phyloP scores from a whole-genome alignment of 64 coral and sea anemone species.

The Porites australiensis region DNA sequence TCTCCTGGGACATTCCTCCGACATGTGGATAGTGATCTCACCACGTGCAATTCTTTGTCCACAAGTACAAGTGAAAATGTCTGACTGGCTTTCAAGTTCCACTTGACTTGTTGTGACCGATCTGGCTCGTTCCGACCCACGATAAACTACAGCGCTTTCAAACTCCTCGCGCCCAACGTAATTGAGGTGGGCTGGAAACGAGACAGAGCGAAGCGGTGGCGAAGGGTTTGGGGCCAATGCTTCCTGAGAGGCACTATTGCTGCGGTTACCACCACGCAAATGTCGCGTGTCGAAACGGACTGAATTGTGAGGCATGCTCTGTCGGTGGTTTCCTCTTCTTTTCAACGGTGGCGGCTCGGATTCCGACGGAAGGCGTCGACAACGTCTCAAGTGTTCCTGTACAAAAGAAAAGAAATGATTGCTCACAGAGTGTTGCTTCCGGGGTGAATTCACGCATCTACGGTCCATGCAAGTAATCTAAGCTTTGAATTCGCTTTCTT shows the following conservation, averaged over 20 bases:
- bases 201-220: slow-evolving; percentile 85
- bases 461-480: too few species aligned
- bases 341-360: slow-evolving; percentile 9
- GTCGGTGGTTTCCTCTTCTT: slow-evolving; percentile 33
- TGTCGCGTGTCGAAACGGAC: slow-evolving; percentile 67
- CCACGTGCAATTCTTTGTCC: slow-evolving; percentile 84
- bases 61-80: slow-evolving; percentile 96
- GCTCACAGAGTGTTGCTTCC: too few species aligned
- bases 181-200: slow-evolving; percentile 94
- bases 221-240: slow-evolving; percentile 50
- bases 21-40: slow-evolving; percentile 97
- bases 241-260: slow-evolving; percentile 55
- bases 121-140: slow-evolving; percentile 69
- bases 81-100: slow-evolving; percentile 81
- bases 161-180: slow-evolving; percentile 92
- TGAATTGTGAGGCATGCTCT: slow-evolving; percentile 42
- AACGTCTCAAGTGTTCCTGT: slow-evolving; percentile 65
- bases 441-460: too few species aligned
- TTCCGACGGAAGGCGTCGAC: background rate
- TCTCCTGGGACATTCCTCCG: slow-evolving; percentile 93
- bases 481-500: too few species aligned
- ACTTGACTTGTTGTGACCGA: slow-evolving; percentile 47
- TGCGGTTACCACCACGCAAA: slow-evolving; percentile 43
- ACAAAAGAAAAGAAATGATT: background rate
- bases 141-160: slow-evolving; percentile 82